These are phyloP conservation scores for Creontiades dilutus DNA, from an alignment of 2,888 invertebrate genomes.

Conservation along the genomic window DNA sequence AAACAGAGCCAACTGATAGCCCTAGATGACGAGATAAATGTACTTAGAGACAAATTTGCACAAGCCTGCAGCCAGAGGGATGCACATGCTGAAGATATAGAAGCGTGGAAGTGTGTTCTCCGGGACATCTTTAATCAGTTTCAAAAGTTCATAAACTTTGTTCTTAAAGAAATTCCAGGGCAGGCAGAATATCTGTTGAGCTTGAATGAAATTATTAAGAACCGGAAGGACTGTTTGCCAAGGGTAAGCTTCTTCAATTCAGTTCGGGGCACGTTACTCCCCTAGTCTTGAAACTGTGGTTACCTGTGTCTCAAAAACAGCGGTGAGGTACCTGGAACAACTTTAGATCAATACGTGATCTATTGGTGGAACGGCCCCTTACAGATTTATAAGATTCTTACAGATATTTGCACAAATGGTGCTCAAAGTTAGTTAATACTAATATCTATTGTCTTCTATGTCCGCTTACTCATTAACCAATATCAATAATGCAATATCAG, in stretches of 20 bases:
- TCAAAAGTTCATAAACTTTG: conserved; percentile 80
- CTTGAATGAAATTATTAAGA: conserved; percentile 71
- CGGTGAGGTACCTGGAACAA: too few species aligned
- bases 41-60: conserved; percentile 15
- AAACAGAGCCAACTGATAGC: conserved; percentile 44
- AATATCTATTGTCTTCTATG: too few species aligned
- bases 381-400: too few species aligned
- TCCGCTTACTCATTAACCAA: too few species aligned
- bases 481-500: too few species aligned
- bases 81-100: conserved; percentile 39
- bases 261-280: too few species aligned
- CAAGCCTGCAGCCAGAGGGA: conserved; percentile 55
- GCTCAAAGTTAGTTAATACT: too few species aligned
- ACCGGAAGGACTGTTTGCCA: conserved; percentile 59
- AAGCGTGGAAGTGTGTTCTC: conserved; percentile 70
- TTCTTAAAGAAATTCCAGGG: conserved; percentile 79
- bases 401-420: too few species aligned
- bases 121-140: conserved; percentile 78
- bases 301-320: too few species aligned
- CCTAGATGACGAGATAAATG: conserved; percentile 40
- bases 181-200: conserved; percentile 80
- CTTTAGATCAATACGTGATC: too few species aligned
- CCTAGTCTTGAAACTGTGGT: too few species aligned
- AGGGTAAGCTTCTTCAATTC: conserved; percentile 71
- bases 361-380: too few species aligned